A percentile compares a stretch with the other conserved stretches of the same genome.
Conservation (phyloP, 2,797 vertebrate genomes). For the Hyperoplus lanceolatus region DNA sequence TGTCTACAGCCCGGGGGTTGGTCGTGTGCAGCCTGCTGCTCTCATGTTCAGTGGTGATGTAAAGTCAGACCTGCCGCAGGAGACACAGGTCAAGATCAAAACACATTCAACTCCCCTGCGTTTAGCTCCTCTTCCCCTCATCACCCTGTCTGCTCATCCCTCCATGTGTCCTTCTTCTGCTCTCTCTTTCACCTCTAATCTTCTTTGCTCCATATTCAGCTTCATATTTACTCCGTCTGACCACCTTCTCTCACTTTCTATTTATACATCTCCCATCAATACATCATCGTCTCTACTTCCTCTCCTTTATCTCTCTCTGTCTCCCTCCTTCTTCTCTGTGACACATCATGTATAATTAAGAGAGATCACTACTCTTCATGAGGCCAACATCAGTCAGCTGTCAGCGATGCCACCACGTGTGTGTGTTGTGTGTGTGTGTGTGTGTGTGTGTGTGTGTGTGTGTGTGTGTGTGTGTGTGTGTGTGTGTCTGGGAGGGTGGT, state of each 20-base stretch:
- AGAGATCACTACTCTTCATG: constrained; percentile 80
- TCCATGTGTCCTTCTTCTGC: constrained; percentile 23
- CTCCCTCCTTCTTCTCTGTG: constrained; percentile 67
- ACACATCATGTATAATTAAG: constrained; percentile 85
- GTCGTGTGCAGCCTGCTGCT: constrained; percentile 49
- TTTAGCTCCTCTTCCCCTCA: constrained; percentile 28
- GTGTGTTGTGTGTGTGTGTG: constrained; percentile 13
- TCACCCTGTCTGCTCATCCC: constrained; percentile 26
- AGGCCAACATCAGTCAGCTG: constrained; percentile 78
- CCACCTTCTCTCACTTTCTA: constrained; percentile 56
- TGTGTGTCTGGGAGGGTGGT: constrained; percentile 12
- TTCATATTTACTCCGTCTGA: constrained; percentile 33
- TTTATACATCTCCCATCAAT: constrained; percentile 56
- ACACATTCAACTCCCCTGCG: constrained; percentile 61
- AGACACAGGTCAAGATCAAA: constrained; percentile 66
- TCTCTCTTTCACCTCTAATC: constrained; percentile 20
- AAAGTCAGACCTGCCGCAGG: constrained; percentile 61
- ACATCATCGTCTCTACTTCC: neutral
- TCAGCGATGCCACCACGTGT: constrained; percentile 57
- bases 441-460: neutral
- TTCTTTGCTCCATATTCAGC: constrained; percentile 49
- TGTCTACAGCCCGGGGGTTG: constrained; percentile 33
- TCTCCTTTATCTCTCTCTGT: neutral
- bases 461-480: constrained; percentile 27
- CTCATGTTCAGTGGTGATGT: constrained; percentile 62